Percentiles rank a stretch among this genome's conserved stretches.
Conservation (phyloP, 2,888 invertebrate genomes). For the Eulithis testata region DNA sequence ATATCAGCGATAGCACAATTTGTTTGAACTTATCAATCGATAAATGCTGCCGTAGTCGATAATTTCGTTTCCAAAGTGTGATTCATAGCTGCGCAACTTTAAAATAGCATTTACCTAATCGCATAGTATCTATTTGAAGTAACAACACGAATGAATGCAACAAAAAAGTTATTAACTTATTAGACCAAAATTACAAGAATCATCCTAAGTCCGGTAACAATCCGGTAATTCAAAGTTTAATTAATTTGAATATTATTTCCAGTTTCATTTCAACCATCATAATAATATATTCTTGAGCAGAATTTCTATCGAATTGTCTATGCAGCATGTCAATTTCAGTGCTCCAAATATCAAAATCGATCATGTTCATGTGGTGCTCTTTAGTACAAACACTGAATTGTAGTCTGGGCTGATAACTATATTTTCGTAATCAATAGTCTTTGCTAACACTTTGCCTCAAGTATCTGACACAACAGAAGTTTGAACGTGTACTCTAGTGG, state of each 20-base stretch:
- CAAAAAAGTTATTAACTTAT: too few species aligned
- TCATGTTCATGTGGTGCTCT: neutral
- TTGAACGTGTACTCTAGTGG: too few species aligned
- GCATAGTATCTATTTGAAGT: neutral
- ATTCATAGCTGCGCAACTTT: slow-evolving; percentile 10
- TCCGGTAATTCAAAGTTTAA: neutral
- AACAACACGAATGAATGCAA: neutral
- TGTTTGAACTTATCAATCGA: slow-evolving; percentile 10
- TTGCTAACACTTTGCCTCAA: neutral
- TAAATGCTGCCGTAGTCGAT: slow-evolving; percentile 11
- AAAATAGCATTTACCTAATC: neutral
- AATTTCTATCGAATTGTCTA: neutral
- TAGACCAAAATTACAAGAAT: too few species aligned
- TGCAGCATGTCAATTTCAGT: neutral
- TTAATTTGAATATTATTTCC: too few species aligned
- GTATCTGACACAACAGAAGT: neutral
- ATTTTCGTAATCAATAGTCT: slow-evolving; percentile 14
- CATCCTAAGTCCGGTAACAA: too few species aligned
- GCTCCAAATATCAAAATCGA: neutral
- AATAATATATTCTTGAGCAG: too few species aligned
- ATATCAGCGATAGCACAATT: slow-evolving; percentile 25
- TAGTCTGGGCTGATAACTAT: slow-evolving; percentile 10
- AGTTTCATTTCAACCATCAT: too few species aligned
- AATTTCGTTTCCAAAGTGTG: slow-evolving; percentile 15
- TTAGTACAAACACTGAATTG: slow-evolving; percentile 1